Conservation (phyloP, 1,140 invertebrate species). For the Agrilus planipennis region DNA sequence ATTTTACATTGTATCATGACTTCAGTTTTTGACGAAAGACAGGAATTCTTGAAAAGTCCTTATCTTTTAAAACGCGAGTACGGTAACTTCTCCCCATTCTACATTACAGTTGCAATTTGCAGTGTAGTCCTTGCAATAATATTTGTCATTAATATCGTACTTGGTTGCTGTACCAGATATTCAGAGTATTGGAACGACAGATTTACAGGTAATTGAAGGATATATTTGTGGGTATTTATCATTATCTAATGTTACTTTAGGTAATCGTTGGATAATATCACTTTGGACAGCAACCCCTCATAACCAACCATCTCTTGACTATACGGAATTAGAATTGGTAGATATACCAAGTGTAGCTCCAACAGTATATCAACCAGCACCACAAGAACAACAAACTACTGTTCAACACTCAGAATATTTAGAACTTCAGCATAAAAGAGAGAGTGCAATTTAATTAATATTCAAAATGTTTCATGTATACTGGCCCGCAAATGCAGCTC, state of each 20-base stretch:
- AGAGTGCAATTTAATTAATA: conserved; percentile 59
- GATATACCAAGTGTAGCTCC: conserved; percentile 17
- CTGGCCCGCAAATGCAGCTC: conserved; percentile 51
- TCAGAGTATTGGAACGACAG: conserved; percentile 68
- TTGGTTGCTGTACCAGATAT: conserved; percentile 68
- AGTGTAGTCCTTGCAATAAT: conserved; percentile 54
- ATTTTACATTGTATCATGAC: too few relatives aligned
- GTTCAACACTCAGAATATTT: conserved; percentile 46
- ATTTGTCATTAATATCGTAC: conserved; percentile 60
- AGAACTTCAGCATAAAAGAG: conserved; percentile 58
- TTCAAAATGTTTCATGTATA: conserved; percentile 30
- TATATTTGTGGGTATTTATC: neutral
- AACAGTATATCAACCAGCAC: conserved; percentile 29
- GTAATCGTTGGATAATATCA: conserved; percentile 70
- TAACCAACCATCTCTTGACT: conserved; percentile 69
- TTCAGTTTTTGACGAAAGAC: too few relatives aligned
- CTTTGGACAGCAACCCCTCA: conserved; percentile 72
- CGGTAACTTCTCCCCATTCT: conserved; percentile 45
- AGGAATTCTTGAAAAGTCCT: too few relatives aligned
- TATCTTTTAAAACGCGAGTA: conserved; percentile 48
- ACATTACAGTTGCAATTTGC: conserved; percentile 65
- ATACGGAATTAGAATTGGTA: conserved; percentile 51
- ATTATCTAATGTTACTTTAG: conserved; percentile 34
- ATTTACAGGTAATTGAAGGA: conserved; percentile 52
- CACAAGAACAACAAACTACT: conserved; percentile 13